Base-by-base conservation (phyloP, 2,888 invertebrate species). In the Spialia ferax region DNA sequence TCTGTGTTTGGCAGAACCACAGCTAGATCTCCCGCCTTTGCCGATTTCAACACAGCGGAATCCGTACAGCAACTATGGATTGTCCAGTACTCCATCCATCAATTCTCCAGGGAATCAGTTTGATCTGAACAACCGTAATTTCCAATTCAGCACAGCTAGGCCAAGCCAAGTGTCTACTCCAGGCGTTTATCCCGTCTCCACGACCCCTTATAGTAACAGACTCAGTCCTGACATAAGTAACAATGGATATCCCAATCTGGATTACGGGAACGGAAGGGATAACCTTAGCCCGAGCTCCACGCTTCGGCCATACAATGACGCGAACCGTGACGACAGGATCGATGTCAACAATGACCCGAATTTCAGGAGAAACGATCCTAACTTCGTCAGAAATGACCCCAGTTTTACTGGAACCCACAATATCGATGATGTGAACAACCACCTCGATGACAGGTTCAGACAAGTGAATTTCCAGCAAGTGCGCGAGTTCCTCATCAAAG, bases 401-500 rank as follows among this genome's bases (percentile, higher is more conserved):
- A 93, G 88, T 73, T 93, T 84, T 45, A 87, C 85, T 0, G 93
- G 93, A 4, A 78, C 88, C 0, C 93, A 90, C 54, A 89, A 90
- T 52, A 90, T 93, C 18, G 89, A 91, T 45, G 90, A 87, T 61
- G 77, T 81, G n/a, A 85, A 85, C 63, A 91, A 91, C 71, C 78
- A 74, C 63, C 83, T 92, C 3, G 93, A 92, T 70, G 88, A 88
- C 68, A 93, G 86, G 84, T 87, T 85, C 71, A 94, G 87, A 45
- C 87, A 87, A 67, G 87, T 88, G 69, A 90, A 86, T 77, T 68
- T 92, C 73, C 90, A 92, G 74, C 94, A 94, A 76, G 80, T 95
- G 0, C 89, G 94, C 70, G 94, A 95, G 71, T 94, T 97, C 50
- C 83, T 97, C 71, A 94, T 95, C 52, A 96, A 96, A 70, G 94